Base-by-base conservation (phyloP, 2,888 invertebrate genomes). In the Polymixis lichenea region DNA sequence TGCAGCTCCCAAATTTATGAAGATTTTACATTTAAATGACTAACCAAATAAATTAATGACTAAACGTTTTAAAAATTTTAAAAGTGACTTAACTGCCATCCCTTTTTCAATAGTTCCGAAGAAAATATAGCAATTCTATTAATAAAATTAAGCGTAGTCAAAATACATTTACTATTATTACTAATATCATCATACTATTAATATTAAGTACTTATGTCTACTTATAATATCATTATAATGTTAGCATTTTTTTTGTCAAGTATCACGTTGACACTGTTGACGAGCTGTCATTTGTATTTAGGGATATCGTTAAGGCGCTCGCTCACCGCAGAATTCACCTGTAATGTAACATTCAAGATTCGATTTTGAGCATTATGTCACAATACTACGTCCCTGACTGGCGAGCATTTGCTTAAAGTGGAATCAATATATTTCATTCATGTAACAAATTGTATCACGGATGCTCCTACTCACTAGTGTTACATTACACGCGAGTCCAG, bases 91-190 rank as follows among this genome's bases (percentile, higher is more conserved):
- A 56, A 46, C 32, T 19, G 17, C 9, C 6, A 53, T 19, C 9
- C 15, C 8, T 13, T 70, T 28, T n/a, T 32, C 19, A 17, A 15
- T 32, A 15, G 1, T 32, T 53, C 43, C 6, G 2, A 49, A 38
- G 56, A 74, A 65, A 46, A 38, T n/a, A 65, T 51, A 19, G 32
- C 32, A 56, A 60, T 71, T 60, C 22, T 60, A 67, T 56, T 6
- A 64, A 74, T 22, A 68, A 75, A 83, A 66, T 66, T 58, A 84
- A 84, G 68, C 60, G 38, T 80, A 80, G 65, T 75, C 68, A 83
- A 71, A 84, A 60, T 64, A 82, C 70, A 74, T 62, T 74, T 6
- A 74, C 58, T 78, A 43, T 60, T 11, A 74, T 62, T 79, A 32
- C 17, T 58, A 55, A 56, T 56, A 66, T 76, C 55, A 22, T 75